Base-by-base conservation (phyloP, 37 sponge, comb jelly and placozoan genomes). In the Ephydatia muelleri region DNA sequence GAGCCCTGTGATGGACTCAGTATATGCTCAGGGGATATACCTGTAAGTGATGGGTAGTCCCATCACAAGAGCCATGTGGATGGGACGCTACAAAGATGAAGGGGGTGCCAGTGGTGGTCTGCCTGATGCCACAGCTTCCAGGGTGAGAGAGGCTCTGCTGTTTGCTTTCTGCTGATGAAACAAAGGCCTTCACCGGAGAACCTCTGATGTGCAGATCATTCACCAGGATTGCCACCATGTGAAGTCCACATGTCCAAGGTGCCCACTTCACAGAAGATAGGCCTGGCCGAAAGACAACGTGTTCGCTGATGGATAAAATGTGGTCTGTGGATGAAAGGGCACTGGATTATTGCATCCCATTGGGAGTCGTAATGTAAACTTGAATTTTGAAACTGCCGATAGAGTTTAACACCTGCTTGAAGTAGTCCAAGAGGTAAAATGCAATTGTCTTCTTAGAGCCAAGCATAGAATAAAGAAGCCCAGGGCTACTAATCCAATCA, bases 21-120 rank as follows among this genome's bases (percentile, higher is more conserved):
- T 43, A 14, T 57, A 14, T 57, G 6, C 16, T 11, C 57, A 57
- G 57, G 57, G 9, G 0, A 21, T n/a, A n/a, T n/a, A n/a, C n/a
- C n/a, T 11, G 21, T 0, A 38, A 38, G 35, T 33, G 22, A 2
- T 37, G 26, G 35, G 38, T 14, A 49, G 26, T 28, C 38, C 26
- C 19, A 23, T 67, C 31, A 33, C 69, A 80, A 14, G 0, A 2
- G 11, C 30, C 36, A 28, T 23, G 35, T 30, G 49, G 48, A 75
- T 87, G 87, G 23, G 81, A 72, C 28, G 40, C 87, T 13, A 87
- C 37, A 22, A 81, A 87, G 11, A 81, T 48, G 22, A 74, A n/a
- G 33, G 66, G 67, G 25, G 30, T 21, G 32, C 79, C 80, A 29
- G 73, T 72, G 2, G 29, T 65, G 16, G 76, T 68, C 32, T 84